These are phyloP conservation scores for Peromyscus leucopus DNA, from an alignment of 2,113 vertebrate genomes.

Conservation along the genomic window DNA sequence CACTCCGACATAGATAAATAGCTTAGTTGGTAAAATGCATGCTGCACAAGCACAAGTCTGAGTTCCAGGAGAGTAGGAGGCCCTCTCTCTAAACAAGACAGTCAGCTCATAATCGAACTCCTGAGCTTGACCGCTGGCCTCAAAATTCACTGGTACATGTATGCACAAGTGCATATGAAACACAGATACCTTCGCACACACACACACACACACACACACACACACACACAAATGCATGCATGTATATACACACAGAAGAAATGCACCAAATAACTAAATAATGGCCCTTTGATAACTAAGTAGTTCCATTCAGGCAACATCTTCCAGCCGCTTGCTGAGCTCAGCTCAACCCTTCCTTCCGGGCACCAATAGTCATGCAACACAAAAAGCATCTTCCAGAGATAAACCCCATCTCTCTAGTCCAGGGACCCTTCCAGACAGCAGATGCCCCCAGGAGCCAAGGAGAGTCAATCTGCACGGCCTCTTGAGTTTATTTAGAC, in stretches of 20 bases:
- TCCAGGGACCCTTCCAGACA: background rate
- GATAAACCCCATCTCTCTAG: background rate
- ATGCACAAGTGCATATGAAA: background rate
- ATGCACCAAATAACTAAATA: background rate
- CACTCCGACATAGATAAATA: background rate
- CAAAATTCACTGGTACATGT: background rate
- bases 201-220: background rate
- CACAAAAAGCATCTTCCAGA: background rate
- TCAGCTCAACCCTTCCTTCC: background rate
- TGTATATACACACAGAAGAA: background rate
- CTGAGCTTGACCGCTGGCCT: background rate
- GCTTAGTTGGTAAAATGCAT: background rate
- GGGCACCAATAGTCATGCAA: background rate
- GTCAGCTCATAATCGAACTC: background rate
- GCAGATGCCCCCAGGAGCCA: background rate
- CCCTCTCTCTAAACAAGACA: background rate
- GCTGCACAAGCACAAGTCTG: background rate
- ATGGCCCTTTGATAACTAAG: background rate
- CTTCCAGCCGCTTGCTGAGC: background rate
- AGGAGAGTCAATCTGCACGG: too few relatives aligned
- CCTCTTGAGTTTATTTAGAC: too few relatives aligned
- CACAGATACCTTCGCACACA: background rate
- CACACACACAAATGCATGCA: background rate
- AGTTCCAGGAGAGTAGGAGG: background rate
- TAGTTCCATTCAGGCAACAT: background rate